Evolutionary conservation across 2,797 vertebrate genomes (phyloP).

Genomic region (Anabas testudineus): DNA sequence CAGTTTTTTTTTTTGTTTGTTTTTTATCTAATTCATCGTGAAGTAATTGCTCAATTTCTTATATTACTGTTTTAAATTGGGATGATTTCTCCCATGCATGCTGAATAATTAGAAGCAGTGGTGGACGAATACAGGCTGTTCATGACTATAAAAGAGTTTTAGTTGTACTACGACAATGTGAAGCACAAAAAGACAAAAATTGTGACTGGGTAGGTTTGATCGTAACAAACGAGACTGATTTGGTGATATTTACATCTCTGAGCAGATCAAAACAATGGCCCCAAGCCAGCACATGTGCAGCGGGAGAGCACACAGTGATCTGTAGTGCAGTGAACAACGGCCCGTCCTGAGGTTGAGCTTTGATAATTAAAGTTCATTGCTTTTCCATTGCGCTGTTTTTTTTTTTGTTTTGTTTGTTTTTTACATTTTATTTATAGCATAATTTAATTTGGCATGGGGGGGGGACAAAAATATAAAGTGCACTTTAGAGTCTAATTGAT

Average conservation of each 20-base stretch:
- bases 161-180: neutral
- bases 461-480: constrained; percentile 78
- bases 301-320: constrained; percentile 26
- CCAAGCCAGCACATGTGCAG: constrained; percentile 17
- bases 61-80: constrained; percentile 25
- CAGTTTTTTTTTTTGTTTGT: constrained; percentile 10
- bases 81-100: constrained; percentile 5
- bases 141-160: neutral
- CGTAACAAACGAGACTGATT: constrained; percentile 18
- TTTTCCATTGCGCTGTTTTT: constrained; percentile 71
- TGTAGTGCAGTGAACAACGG: constrained; percentile 59
- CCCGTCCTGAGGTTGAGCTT: constrained; percentile 69
- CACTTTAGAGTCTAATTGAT: constrained; percentile 83
- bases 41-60: constrained; percentile 7
- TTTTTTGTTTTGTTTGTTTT: constrained; percentile 46
- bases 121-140: constrained; percentile 18
- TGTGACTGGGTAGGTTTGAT: neutral
- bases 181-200: neutral
- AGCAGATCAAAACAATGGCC: constrained; percentile 37
- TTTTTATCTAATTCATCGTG: constrained; percentile 3
- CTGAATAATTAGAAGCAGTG: constrained; percentile 27
- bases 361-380: constrained; percentile 82
- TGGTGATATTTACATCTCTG: constrained; percentile 25
- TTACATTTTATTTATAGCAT: constrained; percentile 80
- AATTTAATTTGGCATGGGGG: constrained; percentile 83